Evolutionary conservation across 1,140 invertebrate species (phyloP).

Genomic region (Trialeurodes vaporariorum): DNA sequence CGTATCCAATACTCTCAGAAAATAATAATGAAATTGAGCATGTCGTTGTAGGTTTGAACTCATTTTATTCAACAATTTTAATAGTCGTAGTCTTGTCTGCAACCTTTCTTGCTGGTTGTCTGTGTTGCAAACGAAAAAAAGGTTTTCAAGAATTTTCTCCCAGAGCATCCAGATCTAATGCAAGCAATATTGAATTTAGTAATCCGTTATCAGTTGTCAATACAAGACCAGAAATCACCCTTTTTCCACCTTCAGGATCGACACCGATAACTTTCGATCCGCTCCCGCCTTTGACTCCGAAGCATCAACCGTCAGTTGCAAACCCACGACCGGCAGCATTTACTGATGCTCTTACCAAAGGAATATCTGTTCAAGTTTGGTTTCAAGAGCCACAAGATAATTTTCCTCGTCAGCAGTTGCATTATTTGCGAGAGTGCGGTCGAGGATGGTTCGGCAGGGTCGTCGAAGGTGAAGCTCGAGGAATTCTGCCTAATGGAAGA

Average conservation of each 20-base stretch:
- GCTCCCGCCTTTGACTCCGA: neutral
- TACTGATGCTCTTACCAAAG: neutral
- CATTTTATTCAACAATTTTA: neutral
- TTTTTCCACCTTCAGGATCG: neutral
- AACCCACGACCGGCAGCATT: neutral
- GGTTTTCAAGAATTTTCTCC: neutral
- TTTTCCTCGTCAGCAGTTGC: constrained; percentile 62
- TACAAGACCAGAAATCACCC: neutral
- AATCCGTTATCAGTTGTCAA: neutral
- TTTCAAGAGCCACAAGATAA: constrained; percentile 32
- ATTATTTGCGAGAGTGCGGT: constrained; percentile 71
- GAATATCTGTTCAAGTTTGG: neutral
- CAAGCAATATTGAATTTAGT: neutral
- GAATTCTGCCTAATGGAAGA: constrained; percentile 24
- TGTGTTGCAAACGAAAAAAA: neutral
- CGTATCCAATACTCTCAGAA: neutral
- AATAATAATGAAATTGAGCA: neutral
- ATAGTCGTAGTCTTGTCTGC: neutral
- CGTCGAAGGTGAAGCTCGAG: constrained; percentile 54
- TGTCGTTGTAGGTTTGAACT: neutral
- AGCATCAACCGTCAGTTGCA: neutral
- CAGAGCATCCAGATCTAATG: neutral
- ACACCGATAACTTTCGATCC: neutral
- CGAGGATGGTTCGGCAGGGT: constrained; percentile 81
- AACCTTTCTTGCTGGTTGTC: neutral